Evolutionary conservation across 2,797 vertebrate species (phyloP).

Genomic region (Crax fasciolata): DNA sequence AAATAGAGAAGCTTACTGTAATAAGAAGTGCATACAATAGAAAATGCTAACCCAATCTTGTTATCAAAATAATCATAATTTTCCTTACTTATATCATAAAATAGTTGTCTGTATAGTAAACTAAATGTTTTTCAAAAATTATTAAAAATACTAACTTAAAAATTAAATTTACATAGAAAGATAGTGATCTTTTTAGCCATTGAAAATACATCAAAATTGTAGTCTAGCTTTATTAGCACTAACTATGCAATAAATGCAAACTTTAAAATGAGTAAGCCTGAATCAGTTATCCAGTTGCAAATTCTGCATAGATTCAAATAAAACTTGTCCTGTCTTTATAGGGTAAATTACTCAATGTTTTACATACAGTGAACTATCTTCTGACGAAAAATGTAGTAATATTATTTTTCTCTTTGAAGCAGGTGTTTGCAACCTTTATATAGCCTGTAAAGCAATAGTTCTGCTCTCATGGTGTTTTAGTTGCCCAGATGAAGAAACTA

Average conservation of each 20-base stretch:
- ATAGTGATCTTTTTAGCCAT: constrained; percentile 27
- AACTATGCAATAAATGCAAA: constrained; percentile 48
- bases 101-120: not conserved
- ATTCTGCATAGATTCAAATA: constrained; percentile 56
- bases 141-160: constrained; percentile 5
- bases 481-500: not conserved
- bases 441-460: not conserved
- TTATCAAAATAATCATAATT: not conserved
- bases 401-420: not conserved
- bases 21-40: not conserved
- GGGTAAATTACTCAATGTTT: not conserved
- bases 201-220: constrained; percentile 63
- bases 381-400: not conserved
- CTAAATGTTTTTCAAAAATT: not conserved
- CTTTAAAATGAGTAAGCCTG: constrained; percentile 29
- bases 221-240: constrained; percentile 24
- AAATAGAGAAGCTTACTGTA: not conserved
- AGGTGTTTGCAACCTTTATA: not conserved
- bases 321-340: not conserved
- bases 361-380: constrained; percentile 29
- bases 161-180: constrained; percentile 48
- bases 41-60: not conserved
- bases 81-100: constrained; percentile 1
- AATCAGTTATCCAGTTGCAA: not conserved
- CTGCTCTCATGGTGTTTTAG: not conserved